Base-by-base conservation (phyloP, 2,113 vertebrate genomes). In the Aphelocoma coerulescens region DNA sequence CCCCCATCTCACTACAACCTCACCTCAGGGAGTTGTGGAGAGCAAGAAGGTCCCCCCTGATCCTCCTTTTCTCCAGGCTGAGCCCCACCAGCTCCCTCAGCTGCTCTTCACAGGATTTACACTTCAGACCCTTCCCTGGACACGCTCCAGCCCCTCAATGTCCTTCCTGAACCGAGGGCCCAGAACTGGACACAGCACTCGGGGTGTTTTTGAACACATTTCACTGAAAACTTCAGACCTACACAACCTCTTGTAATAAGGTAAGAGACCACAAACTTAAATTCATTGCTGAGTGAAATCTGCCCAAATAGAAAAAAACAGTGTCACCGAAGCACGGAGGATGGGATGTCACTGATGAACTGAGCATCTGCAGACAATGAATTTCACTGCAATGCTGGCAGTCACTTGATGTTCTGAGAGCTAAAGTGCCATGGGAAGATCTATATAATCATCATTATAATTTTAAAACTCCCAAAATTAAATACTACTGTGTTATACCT, bases 1-100 rank as follows among this genome's bases (percentile, higher is more conserved):
- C 10, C 27, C 24, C 14, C 9, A 15, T 12, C 33, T 44, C 1
- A 0, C 28, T 33, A 2, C 44, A 19, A 1, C 2, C 65, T 39
- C 33, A 33, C 24, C 16, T 39, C 33, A 54, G 46, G 28, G 24
- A n/a, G 20, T 3, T 67, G 46, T 44, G 71, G 2, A 67, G 23
- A 46, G 19, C 8, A 1, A n/a, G 19, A 8, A 61, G 9, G 7
- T 26, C 2, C 24, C 24, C 4, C 4, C 16, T 1, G 9, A 46
- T 5, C n/a, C 3, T 77, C 32, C 35, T 43, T 33, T 49, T 22
- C 43, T 49, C 63, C 63, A 57, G 30, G 32, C 26, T 57, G 41
- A 63, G 35, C 41, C 0, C 17, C 3, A 1, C 5, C 71, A 61
- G 54, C 11, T 39, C 1, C 16, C 44, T 24, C 86, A 89, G 61